These are phyloP conservation scores for Emydoidea blandingii DNA, from an alignment of 2,797 vertebrate species.

Conservation along the genomic window DNA sequence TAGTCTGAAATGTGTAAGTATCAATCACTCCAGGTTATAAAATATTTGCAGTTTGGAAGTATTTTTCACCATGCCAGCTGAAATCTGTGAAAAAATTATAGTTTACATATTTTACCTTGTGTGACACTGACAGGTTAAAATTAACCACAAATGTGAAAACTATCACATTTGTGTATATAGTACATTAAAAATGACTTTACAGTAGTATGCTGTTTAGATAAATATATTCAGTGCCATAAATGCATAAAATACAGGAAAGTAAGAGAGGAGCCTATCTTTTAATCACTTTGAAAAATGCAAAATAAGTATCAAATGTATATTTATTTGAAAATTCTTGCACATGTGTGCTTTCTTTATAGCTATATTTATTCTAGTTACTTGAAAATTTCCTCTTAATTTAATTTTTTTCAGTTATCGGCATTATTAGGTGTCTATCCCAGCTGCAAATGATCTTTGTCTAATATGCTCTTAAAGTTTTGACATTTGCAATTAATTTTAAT, in stretches of 20 bases:
- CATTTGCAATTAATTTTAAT: background rate
- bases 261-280: background rate
- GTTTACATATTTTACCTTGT: slow-evolving; percentile 20
- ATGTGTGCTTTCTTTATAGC: background rate
- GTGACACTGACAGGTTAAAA: slow-evolving; percentile 2
- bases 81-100: background rate
- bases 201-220: background rate
- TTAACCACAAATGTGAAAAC: background rate
- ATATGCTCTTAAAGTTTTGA: background rate
- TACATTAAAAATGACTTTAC: background rate
- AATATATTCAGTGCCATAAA: background rate
- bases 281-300: background rate
- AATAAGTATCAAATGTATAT: slow-evolving; percentile 6
- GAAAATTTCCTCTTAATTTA: background rate
- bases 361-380: background rate
- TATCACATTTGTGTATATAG: background rate
- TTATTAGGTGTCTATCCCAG: background rate
- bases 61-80: background rate
- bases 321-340: background rate
- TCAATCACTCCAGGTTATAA: slow-evolving; percentile 31
- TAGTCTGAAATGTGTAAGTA: background rate
- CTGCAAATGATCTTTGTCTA: background rate
- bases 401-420: background rate
- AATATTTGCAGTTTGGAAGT: slow-evolving; percentile 6
- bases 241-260: background rate